Percentiles rank a stretch among this genome's conserved stretches.
Evolutionary conservation across 2,888 invertebrate genomes (phyloP).

Genomic region (Archips crataeganus): DNA sequence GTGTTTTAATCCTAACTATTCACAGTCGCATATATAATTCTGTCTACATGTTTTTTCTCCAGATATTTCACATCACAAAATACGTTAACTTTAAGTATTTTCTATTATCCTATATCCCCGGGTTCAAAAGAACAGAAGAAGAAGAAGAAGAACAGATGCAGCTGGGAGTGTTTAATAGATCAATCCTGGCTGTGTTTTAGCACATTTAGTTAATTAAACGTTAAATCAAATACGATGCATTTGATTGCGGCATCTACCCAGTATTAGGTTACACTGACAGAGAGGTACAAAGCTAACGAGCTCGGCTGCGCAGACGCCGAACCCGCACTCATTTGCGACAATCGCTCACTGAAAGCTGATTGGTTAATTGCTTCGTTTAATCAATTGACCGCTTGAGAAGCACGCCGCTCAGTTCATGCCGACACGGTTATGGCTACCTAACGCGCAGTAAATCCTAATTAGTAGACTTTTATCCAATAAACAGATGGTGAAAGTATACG

Average conservation of each 20-base stretch:
- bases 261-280: constrained; percentile 37
- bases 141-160: not conserved
- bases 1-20: not conserved
- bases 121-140: not conserved
- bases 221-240: constrained; percentile 23
- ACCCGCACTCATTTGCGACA: constrained; percentile 82
- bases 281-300: constrained; percentile 49
- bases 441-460: constrained; percentile 74
- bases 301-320: constrained; percentile 64
- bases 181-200: not conserved
- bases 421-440: constrained; percentile 36
- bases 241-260: constrained; percentile 36
- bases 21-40: too few species aligned
- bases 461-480: constrained; percentile 59
- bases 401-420: constrained; percentile 62
- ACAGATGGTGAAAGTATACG: not conserved
- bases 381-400: constrained; percentile 82
- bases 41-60: too few species aligned
- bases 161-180: not conserved
- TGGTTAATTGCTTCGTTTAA: constrained; percentile 86
- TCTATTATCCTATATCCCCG: too few species aligned
- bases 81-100: too few species aligned
- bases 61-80: too few species aligned
- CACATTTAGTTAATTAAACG: constrained; percentile 32
- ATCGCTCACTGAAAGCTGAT: constrained; percentile 78